Percentiles rank a stretch among this genome's conserved stretches.
Conservation (phyloP, 2,797 vertebrate genomes). For the Betta splendens region DNA sequence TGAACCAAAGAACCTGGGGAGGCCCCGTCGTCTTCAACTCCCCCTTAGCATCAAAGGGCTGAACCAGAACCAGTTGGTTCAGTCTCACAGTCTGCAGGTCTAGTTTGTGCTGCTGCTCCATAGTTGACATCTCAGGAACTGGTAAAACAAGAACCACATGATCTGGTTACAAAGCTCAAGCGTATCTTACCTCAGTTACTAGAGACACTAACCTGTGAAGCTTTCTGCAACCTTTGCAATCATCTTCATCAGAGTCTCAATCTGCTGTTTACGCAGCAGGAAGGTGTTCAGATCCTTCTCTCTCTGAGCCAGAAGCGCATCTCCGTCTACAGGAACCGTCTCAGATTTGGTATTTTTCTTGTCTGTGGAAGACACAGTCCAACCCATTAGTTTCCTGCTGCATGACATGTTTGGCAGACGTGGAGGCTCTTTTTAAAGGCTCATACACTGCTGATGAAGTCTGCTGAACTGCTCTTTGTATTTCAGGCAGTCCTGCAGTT, state of each 20-base stretch:
- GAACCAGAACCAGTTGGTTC: constrained; percentile 64
- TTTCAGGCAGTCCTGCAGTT: constrained; percentile 69
- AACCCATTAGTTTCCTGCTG: neutral
- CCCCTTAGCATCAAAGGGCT: constrained; percentile 42
- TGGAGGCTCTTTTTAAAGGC: neutral
- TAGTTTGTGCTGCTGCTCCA: constrained; percentile 62
- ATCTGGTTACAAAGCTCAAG: neutral
- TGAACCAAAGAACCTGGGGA: constrained; percentile 63
- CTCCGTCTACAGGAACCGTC: constrained; percentile 30
- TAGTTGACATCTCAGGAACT: constrained; percentile 70
- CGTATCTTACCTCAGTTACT: neutral
- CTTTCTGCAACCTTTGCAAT: constrained; percentile 71
- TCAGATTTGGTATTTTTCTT: constrained; percentile 35
- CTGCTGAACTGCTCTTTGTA: constrained; percentile 61
- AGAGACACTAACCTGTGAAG: constrained; percentile 62
- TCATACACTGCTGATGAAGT: constrained; percentile 73
- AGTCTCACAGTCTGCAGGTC: constrained; percentile 55
- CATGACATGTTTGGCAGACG: neutral
- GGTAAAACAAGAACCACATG: neutral
- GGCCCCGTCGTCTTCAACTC: constrained; percentile 1
- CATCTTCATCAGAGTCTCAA: constrained; percentile 79
- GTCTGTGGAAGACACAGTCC: constrained; percentile 58
- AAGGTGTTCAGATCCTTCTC: constrained; percentile 62
- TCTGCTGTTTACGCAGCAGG: constrained; percentile 39
- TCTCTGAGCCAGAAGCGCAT: constrained; percentile 66